Evolutionary conservation across 2,797 vertebrate species (phyloP), one percentile per base, ranked within the genome.

Genomic region (Amblyraja radiata): DNA sequence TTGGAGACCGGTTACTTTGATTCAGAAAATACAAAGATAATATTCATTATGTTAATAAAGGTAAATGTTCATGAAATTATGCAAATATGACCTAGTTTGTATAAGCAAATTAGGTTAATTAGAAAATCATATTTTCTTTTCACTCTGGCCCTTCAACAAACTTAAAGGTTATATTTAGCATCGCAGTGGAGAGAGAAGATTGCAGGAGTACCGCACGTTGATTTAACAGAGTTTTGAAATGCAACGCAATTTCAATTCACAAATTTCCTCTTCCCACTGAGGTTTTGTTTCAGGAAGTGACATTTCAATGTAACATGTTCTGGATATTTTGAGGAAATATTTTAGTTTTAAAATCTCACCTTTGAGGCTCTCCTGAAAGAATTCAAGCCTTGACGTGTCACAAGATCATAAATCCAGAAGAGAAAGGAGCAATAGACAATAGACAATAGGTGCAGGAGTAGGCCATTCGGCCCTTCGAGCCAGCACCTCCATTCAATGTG

Each of bases 61-160:
- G 23, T 68, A 73, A 92, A 92, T 18, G 36, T 76, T 92, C 68
- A 28, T 74, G 73, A 92, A 92, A n/a, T 88, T 88, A 88, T 88
- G 63, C 63, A 88, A 88, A 88, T 92, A 39, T 36, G 32, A n/a
- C 68, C 14, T 54, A 76, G 36, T 76, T 58, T 92, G 71, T 74
- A 76, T 10, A 28, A 54, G 71, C 23, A 74, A 76, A 92, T 76
- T 73, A 76, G 90, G 25, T 92, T 76, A 92, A 92, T 92, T 76
- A 73, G 71, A 74, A 76, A 92, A 74, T 92, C 90, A 92, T 58
- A 74, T 76, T 54, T 73, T 54, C 39, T 3, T 76, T 74, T 54
- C 74, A 76, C 90, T 92, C 71, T 58, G 76, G 71, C 39, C 21
- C 71, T 91, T 92, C 90, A 92, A 74, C 46, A 76, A 58, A 54